These are phyloP conservation scores for Masticophis lateralis DNA, from an alignment of 2,797 vertebrate species.

Conservation along the genomic window DNA sequence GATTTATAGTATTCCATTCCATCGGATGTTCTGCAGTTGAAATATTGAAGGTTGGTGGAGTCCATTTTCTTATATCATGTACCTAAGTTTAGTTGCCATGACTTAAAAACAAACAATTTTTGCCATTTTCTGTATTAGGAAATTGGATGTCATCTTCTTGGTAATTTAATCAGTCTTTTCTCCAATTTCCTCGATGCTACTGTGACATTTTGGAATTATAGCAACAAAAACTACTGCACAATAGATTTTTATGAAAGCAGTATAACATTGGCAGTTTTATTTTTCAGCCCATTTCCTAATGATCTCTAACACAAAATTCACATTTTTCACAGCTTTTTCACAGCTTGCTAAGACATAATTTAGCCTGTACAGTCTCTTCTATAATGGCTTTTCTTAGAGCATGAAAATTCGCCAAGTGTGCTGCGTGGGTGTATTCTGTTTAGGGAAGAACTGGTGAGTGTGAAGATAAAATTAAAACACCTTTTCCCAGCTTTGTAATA, in stretches of 20 bases:
- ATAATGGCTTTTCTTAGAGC: neutral
- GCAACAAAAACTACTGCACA: neutral
- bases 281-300: neutral
- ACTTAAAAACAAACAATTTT: neutral
- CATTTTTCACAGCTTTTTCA: neutral
- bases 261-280: neutral
- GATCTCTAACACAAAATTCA: neutral
- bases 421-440: neutral
- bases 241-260: neutral
- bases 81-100: neutral
- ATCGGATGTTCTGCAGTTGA: neutral
- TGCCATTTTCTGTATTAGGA: neutral
- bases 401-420: neutral
- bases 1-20: neutral
- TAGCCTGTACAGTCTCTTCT: neutral
- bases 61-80: neutral
- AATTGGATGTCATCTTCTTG: neutral
- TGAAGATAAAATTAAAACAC: neutral
- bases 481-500: neutral
- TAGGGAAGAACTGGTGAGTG: neutral
- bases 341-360: neutral
- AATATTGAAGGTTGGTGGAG: neutral
- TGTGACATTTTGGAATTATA: neutral
- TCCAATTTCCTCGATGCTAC: neutral
- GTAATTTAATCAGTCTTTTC: neutral